These are phyloP conservation scores for Furnarius figulus DNA, from an alignment of 2,113 vertebrate genomes.

Conservation along the genomic window DNA sequence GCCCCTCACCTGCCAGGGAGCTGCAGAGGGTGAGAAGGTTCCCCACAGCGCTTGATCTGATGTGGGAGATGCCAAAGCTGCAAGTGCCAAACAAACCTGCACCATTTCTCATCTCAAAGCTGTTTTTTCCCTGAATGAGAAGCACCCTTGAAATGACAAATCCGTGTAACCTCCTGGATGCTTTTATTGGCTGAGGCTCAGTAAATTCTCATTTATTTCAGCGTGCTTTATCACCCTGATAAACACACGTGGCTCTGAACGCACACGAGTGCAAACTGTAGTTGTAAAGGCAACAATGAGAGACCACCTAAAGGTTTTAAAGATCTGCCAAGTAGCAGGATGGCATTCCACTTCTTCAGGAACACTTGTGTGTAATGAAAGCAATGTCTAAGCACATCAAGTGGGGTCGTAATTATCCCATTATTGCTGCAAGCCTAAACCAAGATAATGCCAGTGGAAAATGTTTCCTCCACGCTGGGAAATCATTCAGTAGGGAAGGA, in stretches of 20 bases:
- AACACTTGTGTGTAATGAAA: background rate
- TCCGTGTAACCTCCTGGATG: background rate
- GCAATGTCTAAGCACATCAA: background rate
- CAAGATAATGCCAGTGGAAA: background rate
- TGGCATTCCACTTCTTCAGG: background rate
- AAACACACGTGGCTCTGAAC: background rate
- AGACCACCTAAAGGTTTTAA: background rate
- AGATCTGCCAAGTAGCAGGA: background rate
- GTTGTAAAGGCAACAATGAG: background rate
- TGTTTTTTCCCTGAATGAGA: background rate
- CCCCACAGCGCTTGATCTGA: fast-evolving
- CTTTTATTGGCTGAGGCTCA: background rate
- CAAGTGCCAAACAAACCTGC: background rate
- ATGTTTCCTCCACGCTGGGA: background rate
- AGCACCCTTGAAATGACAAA: background rate
- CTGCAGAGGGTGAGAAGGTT: background rate
- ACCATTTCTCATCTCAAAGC: background rate
- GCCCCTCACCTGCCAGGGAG: fast-evolving
- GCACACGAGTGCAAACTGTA: fast-evolving
- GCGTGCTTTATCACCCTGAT: background rate
- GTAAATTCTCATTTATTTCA: background rate
- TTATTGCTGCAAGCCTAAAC: background rate
- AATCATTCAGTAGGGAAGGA: background rate
- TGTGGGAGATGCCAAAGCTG: background rate
- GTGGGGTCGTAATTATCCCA: background rate